Conservation (phyloP, 2,113 vertebrate species). For the Gopherus flavomarginatus region DNA sequence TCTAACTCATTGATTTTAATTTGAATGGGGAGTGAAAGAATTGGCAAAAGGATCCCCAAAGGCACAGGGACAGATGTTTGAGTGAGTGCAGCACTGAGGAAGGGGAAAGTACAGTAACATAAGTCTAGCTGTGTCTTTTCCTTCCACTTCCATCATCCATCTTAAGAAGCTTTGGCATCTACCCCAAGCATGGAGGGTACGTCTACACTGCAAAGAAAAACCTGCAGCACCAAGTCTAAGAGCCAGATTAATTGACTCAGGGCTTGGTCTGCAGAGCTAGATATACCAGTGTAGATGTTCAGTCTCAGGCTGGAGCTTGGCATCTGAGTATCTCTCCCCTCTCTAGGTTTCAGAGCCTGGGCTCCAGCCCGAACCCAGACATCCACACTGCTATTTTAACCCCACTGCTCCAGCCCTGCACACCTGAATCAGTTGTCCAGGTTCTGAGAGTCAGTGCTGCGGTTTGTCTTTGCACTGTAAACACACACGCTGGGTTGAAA, state of each 20-base stretch:
- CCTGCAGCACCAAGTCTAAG: too few relatives aligned
- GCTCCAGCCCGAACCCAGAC: not conserved
- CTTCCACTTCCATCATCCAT: not conserved
- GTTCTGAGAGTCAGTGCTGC: not conserved
- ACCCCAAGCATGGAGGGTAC: not conserved
- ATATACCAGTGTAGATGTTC: not conserved
- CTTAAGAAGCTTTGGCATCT: conserved; percentile 30
- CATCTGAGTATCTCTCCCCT: not conserved
- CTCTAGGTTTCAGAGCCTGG: not conserved
- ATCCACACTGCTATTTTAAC: not conserved
- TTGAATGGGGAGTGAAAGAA: conserved; percentile 48
- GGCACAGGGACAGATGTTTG: not conserved
- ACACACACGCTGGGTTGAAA: not conserved
- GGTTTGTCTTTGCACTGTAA: not conserved
- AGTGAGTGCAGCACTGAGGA: not conserved
- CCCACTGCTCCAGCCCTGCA: too few relatives aligned
- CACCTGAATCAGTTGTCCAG: not conserved
- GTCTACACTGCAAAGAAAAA: too few relatives aligned
- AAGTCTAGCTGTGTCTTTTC: conserved; percentile 1
- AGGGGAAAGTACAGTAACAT: not conserved
- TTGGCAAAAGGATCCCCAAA: conserved; percentile 26
- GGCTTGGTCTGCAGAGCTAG: too few relatives aligned
- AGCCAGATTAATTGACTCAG: too few relatives aligned
- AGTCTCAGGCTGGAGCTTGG: not conserved
- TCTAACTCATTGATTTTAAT: conserved; percentile 54